Conservation (phyloP, 2,113 vertebrate species). For the Neoarius graeffei region DNA sequence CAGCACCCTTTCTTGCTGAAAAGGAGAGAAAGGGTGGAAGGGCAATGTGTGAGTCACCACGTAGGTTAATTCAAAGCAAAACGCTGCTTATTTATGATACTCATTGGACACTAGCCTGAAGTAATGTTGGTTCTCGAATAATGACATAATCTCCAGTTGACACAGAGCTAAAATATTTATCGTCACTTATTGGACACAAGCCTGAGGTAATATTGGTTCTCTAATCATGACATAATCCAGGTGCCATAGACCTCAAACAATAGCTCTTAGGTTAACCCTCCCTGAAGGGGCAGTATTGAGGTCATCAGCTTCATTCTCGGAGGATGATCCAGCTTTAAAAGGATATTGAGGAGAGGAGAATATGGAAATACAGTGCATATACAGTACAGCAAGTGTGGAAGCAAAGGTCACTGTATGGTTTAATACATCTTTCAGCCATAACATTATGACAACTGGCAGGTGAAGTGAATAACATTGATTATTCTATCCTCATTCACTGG, state of each 20-base stretch:
- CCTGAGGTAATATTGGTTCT: conserved; percentile 4
- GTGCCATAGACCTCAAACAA: not conserved
- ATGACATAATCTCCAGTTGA: conserved; percentile 26
- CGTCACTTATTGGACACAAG: not conserved
- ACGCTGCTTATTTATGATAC: conserved; percentile 17
- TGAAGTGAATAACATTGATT: no score
- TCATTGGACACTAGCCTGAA: conserved; percentile 3
- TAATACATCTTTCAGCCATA: not conserved
- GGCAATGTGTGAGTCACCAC: conserved; percentile 30
- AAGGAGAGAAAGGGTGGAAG: not conserved
- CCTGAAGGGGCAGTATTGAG: conserved; percentile 5
- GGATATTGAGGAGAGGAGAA: not conserved
- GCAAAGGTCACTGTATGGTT: not conserved
- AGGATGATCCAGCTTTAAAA: not conserved
- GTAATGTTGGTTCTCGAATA: conserved; percentile 3
- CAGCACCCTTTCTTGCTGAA: not conserved
- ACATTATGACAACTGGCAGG: no score
- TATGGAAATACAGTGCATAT: not conserved
- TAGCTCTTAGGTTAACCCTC: not conserved
- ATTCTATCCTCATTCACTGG: no score
- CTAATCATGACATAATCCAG: conserved; percentile 23
- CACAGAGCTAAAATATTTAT: not conserved
- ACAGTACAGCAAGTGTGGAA: not conserved
- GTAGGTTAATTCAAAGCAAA: conserved; percentile 13
- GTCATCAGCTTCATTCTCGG: not conserved